Evolutionary conservation across 2,113 vertebrate species (phyloP), one percentile per base, ranked within the genome.

Genomic region (Vidua chalybeata): DNA sequence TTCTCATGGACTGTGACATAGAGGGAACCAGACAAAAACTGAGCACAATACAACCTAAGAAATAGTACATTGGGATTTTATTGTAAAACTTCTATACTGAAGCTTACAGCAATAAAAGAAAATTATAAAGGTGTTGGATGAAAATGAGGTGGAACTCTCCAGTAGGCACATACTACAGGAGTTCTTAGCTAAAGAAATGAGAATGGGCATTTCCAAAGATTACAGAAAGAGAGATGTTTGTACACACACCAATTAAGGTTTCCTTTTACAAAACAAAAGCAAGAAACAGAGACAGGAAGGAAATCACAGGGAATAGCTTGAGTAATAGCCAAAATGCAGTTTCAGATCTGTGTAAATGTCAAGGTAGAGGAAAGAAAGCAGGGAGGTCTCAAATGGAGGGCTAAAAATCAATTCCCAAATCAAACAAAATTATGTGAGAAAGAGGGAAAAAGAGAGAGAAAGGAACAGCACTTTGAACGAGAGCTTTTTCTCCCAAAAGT

Each of bases 261-360:
- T 94, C 55, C 63, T 95, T 84, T 27, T 51, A 41, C 30, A 41
- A 88, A 95, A 93, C 87, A 93, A 87, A 94, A 85, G 49, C 43
- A 85, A 85, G 78, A 81, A 94, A 91, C 43, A 90, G 84, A 73
- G 67, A 39, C 68, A 90, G 96, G 95, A 97, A 96, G 90, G 92
- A 96, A 95, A 92, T 86, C 33, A 23, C 37, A 45, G 27, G 91
- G 75, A 94, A 76, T 45, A 87, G 9, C 35, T 64, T 93, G 79
- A 90, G 28, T 84, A 86, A 80, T 10, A 86, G 87, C 88, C 89
- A 96, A 94, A 92, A 92, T 28, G 4, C 35, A 52, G 59, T 63
- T 91, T 84, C 30, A 86, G 58, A 76, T 79, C 69, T 89, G 74
- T 48, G 22, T 52, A 93, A 86, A 83, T 86, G 55, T 80, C 78